Conservation (phyloP, 2,888 invertebrate genomes). For the Tetranychus truncatus region DNA sequence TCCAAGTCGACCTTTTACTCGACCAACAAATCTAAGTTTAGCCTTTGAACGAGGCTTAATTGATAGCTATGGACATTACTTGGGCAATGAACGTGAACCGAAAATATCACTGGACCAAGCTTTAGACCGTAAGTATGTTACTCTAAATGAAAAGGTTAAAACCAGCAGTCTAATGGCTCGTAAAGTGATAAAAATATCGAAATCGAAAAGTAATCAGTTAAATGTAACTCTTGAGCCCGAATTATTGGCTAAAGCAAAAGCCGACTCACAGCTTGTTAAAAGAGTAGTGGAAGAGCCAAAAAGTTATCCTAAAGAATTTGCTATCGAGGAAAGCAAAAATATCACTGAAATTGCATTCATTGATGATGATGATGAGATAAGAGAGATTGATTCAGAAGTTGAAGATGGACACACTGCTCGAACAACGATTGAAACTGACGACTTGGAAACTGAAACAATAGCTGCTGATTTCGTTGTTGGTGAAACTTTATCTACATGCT, state of each 20-base stretch:
- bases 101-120: conserved; percentile 54
- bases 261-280: neutral
- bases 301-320: neutral
- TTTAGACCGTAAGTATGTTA: conserved; percentile 45
- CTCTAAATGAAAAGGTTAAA: conserved; percentile 37
- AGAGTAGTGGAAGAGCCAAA: neutral
- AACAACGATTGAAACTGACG: neutral
- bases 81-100: conserved; percentile 27
- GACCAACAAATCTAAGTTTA: conserved; percentile 39
- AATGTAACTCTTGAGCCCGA: conserved; percentile 1
- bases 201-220: neutral
- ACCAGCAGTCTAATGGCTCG: neutral
- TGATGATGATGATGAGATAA: neutral
- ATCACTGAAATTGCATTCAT: neutral
- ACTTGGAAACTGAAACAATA: neutral
- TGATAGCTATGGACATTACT: conserved; percentile 57
- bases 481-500: neutral
- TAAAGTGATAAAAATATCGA: neutral
- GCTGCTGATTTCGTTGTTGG: neutral
- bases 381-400: neutral
- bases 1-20: conserved; percentile 41
- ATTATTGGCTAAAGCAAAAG: neutral
- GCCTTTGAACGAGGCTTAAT: conserved; percentile 61
- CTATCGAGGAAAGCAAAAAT: neutral
- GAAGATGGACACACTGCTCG: neutral